Conservation (phyloP, 2,113 vertebrate genomes). For the Ophthalmolycus amberensis region DNA sequence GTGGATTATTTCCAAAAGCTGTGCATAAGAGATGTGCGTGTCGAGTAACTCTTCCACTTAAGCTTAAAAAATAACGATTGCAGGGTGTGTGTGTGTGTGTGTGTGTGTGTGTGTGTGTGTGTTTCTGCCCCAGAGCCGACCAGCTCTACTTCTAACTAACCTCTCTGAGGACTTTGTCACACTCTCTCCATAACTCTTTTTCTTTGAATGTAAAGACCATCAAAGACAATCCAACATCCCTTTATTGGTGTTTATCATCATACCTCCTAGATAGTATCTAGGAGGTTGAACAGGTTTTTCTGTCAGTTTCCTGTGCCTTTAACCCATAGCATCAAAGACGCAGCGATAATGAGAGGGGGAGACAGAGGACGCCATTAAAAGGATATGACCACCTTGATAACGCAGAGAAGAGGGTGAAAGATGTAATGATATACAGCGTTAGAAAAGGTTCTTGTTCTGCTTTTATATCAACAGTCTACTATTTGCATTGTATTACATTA, state of each 20-base stretch:
- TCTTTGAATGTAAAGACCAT: conserved; percentile 57
- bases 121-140: conserved; percentile 1
- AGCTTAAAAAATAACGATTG: conserved; percentile 30
- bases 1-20: conserved; percentile 14
- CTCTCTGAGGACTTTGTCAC: conserved; percentile 42
- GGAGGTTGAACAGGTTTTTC: conserved; percentile 37
- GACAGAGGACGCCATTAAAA: conserved; percentile 26
- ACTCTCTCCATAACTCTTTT: conserved; percentile 21
- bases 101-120: conserved; percentile 1
- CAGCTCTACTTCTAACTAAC: conserved; percentile 45
- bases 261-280: conserved; percentile 26
- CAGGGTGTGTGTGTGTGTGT: conserved; percentile 10
- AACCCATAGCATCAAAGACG: conserved; percentile 49
- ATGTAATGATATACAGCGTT: neutral
- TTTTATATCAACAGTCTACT: neutral
- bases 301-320: conserved; percentile 35
- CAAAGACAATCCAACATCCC: conserved; percentile 50
- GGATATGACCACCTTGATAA: conserved; percentile 28
- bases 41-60: conserved; percentile 26
- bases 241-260: conserved; percentile 66
- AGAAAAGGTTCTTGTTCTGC: neutral
- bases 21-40: neutral
- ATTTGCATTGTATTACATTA: neutral
- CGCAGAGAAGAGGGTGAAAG: conserved; percentile 12
- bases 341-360: conserved; percentile 48